Conservation (phyloP, 92 coral and sea anemone species). For the Siderastrea siderea region DNA sequence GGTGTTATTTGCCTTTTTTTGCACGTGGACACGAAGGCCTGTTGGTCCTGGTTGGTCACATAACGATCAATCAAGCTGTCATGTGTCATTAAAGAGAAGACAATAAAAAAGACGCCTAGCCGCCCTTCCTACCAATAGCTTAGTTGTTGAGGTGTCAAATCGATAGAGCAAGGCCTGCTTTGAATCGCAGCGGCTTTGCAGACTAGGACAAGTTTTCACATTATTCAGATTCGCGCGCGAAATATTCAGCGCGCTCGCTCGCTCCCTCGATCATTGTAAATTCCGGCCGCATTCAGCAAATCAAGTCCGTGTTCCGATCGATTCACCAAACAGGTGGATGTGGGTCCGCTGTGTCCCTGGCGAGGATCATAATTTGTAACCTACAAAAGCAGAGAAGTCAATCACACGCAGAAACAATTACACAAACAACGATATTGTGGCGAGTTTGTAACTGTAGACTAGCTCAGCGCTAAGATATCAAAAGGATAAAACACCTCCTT, state of each 20-base stretch:
- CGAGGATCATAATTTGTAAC: constrained; percentile 21
- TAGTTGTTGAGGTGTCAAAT: constrained; percentile 98
- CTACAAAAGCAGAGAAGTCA: constrained; percentile 52
- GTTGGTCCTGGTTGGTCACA: constrained; percentile 85
- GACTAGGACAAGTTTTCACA: constrained; percentile 27
- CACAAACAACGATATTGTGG: constrained; percentile 45
- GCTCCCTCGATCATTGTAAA: constrained; percentile 11
- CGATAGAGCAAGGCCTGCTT: constrained; percentile 64
- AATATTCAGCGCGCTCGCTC: constrained; percentile 23
- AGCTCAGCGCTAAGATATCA: constrained; percentile 14
- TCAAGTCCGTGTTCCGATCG: constrained; percentile 15
- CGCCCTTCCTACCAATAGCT: constrained; percentile 96
- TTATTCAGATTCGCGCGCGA: constrained; percentile 45
- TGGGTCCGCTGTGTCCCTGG: constrained; percentile 28
- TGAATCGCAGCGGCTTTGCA: constrained; percentile 32
- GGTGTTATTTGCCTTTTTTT: constrained; percentile 48
- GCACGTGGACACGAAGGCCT: constrained; percentile 77
- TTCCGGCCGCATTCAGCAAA: not conserved
- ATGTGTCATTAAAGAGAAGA: constrained; percentile 94
- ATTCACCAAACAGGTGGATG: constrained; percentile 51
- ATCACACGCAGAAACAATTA: constrained; percentile 35
- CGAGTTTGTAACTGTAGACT: constrained; percentile 24
- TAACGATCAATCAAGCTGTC: constrained; percentile 99
- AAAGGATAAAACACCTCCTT: not conserved
- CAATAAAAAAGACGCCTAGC: constrained; percentile 89